Percentiles rank a stretch among this genome's conserved stretches.
These are phyloP conservation scores for Cynocephalus volans DNA, from an alignment of 2,113 vertebrate genomes.

Conservation along the genomic window DNA sequence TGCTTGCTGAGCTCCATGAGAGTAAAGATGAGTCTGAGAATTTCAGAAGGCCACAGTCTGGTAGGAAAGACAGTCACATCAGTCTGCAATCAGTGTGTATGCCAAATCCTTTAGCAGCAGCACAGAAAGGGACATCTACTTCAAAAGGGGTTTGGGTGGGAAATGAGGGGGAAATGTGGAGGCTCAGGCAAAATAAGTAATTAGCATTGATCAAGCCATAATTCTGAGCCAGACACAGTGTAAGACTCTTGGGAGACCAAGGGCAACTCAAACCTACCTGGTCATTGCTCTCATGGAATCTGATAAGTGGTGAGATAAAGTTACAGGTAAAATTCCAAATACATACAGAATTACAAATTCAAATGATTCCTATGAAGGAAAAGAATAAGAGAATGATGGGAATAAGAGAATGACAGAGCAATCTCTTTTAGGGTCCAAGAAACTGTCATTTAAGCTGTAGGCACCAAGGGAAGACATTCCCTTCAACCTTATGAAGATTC, in stretches of 20 bases:
- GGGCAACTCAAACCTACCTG: no score
- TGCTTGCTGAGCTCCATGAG: not conserved
- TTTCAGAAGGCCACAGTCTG: not conserved
- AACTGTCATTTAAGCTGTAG: not conserved
- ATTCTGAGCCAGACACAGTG: not conserved
- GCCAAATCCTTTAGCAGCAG: not conserved
- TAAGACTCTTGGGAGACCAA: not conserved
- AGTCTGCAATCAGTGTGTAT: not conserved
- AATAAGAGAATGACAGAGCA: not conserved
- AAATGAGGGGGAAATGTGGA: not conserved
- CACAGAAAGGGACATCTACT: not conserved
- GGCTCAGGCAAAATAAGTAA: not conserved
- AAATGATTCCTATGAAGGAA: not conserved
- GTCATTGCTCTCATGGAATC: not conserved
- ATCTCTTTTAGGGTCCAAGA: not conserved
- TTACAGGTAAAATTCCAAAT: not conserved
- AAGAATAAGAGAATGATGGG: not conserved
- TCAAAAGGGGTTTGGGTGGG: not conserved
- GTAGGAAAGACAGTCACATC: not conserved
- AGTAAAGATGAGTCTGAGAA: not conserved
- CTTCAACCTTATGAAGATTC: no score
- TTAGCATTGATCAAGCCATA: not conserved
- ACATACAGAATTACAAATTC: not conserved
- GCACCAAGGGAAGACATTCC: no score
- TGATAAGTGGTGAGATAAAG: not conserved